Base-by-base conservation (phyloP, 2,797 vertebrate species). In the Crenuchus spilurus region DNA sequence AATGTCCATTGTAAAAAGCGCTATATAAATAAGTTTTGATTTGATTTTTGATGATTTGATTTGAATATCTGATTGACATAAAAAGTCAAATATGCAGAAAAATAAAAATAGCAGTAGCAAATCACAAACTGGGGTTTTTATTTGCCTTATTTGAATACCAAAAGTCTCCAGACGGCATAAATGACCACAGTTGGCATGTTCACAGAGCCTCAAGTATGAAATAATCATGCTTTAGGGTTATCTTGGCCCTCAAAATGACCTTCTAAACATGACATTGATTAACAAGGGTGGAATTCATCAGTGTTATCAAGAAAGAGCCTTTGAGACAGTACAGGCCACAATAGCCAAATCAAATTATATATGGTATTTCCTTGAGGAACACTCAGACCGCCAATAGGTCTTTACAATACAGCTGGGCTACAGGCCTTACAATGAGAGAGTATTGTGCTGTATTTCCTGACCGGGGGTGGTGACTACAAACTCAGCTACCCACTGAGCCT, bases 291-390 rank as follows among this genome's bases (percentile, higher is more conserved):
- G 61, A 46, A 73, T 64, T 44, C n/a, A 26, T 66, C 26, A 33
- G 8, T 35, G 55, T n/a, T 33, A 58, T 66, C 52, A 67, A 30
- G 9, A 48, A 58, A 3, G 51, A 48, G 31, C n/a, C 30, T 60
- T 26, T 35, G 44, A 28, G 8, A 51, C 10, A 10, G 22, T 11
- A 0, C 9, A 57, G 8, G 30, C 52, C 37, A 13, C 20, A 2
- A 46, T 37, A 9, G n/a, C n/a, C 28, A 49, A 48, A 74, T 67
- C 63, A 58, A 48, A 67, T 67, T 48, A 58, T 2, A 18, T 9
- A 46, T 18, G 42, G 42, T 26, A 30, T 66, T 58, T 37, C 51
- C 51, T 30, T 44, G 31, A 54, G 16, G 20, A 55, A 16, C 49
- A 30, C 13, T 39, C 3, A 28, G 31, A n/a, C 6, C 28, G 49